Evolutionary conservation across 30 jellyfish, hydroid and myxozoan species (phyloP).

Genomic region (Sanderia malayensis): DNA sequence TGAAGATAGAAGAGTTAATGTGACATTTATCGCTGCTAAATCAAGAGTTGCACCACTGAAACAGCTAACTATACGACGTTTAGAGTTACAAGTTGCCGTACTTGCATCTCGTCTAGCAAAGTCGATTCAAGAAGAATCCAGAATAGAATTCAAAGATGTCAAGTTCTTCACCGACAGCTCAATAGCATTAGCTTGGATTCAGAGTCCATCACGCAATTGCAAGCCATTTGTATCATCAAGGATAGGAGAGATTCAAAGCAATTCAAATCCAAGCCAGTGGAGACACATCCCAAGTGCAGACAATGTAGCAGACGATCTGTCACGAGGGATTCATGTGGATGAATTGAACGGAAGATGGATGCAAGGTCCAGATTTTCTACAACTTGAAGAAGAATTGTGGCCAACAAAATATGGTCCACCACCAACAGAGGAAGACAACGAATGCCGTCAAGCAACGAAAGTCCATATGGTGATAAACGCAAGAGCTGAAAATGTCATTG

Average conservation of each 20-base stretch:
- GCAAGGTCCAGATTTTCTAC: conserved; percentile 63
- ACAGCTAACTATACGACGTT: conserved; percentile 52
- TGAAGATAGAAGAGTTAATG: conserved; percentile 33
- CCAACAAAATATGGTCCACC: conserved; percentile 26
- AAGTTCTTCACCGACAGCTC: conserved; percentile 47
- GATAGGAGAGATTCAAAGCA: conserved; percentile 56
- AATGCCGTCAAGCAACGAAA: conserved; percentile 10
- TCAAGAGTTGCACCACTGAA: conserved; percentile 68
- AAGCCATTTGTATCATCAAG: conserved; percentile 62
- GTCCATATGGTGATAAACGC: conserved; percentile 12
- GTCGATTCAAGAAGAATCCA: conserved; percentile 41
- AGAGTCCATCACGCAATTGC: conserved; percentile 40
- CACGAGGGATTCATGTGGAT: conserved; percentile 57
- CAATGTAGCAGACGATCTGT: conserved; percentile 57
- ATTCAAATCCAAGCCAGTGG: conserved; percentile 61
- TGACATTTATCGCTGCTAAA: conserved; percentile 48
- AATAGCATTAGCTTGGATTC: conserved; percentile 57
- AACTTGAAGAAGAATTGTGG: conserved; percentile 44
- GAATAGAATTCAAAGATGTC: conserved; percentile 38
- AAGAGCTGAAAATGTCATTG: conserved; percentile 16
- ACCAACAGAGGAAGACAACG: conserved; percentile 23
- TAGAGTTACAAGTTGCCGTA: conserved; percentile 74
- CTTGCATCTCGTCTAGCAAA: conserved; percentile 57
- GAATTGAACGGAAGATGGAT: conserved; percentile 56
- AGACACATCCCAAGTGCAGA: conserved; percentile 28